A percentile compares a stretch with the other conserved stretches of the same genome.
Conservation (phyloP, 2,888 invertebrate genomes). For the Platycnemis pennipes region DNA sequence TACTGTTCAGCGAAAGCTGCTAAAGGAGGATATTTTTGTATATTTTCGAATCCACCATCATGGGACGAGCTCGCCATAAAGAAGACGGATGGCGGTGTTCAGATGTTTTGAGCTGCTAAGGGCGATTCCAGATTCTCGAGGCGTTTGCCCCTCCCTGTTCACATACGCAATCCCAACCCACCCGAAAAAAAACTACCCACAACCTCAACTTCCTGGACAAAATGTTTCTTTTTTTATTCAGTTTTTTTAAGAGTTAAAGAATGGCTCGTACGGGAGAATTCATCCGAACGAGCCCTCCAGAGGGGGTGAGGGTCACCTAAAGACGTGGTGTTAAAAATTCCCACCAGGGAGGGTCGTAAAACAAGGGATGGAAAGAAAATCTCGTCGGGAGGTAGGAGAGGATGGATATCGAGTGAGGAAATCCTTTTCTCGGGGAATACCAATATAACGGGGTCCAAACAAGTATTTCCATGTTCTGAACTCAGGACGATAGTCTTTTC, state of each 20-base stretch:
- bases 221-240: conserved; percentile 14
- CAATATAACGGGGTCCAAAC: too few species aligned
- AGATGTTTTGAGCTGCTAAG: conserved; percentile 49
- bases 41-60: neutral
- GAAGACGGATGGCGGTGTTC: conserved; percentile 66
- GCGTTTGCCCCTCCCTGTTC: neutral
- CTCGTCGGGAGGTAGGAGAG: neutral
- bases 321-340: conserved; percentile 26
- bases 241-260: conserved; percentile 55
- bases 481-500: too few species aligned
- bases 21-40: neutral
- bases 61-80: conserved; percentile 48
- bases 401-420: too few species aligned
- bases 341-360: neutral
- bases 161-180: neutral
- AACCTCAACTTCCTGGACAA: neutral
- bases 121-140: conserved; percentile 50
- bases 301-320: neutral
- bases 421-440: too few species aligned
- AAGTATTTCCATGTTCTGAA: too few species aligned
- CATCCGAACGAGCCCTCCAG: conserved; percentile 35
- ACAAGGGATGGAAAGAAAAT: neutral
- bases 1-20: neutral
- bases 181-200: neutral
- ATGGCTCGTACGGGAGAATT: conserved; percentile 52